Conservation (phyloP, 2,113 vertebrate genomes). For the Hoplias malabaricus region DNA sequence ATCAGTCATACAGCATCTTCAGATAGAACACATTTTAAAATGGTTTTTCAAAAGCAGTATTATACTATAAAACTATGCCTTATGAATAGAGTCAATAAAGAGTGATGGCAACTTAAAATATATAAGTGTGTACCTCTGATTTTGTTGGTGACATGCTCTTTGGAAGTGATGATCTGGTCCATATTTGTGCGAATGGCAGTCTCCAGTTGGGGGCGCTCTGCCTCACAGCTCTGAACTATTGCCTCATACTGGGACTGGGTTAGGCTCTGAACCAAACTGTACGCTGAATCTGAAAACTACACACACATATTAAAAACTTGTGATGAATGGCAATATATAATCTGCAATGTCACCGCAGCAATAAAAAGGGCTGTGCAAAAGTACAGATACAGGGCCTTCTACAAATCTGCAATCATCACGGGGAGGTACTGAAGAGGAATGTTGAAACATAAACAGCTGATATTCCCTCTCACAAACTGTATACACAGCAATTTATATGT, state of each 20-base stretch:
- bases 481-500: too few species aligned
- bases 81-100: not conserved
- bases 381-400: too few species aligned
- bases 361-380: not conserved
- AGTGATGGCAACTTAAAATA: not conserved
- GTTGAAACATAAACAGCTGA: too few species aligned
- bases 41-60: too few species aligned
- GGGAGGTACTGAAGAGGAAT: too few species aligned
- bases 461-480: too few species aligned
- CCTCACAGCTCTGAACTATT: slow-evolving; percentile 70
- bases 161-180: slow-evolving; percentile 96
- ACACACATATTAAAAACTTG: not conserved
- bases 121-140: slow-evolving; percentile 78
- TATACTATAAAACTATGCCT: not conserved
- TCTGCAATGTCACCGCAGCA: too few species aligned
- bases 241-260: slow-evolving; percentile 74
- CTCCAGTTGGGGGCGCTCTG: slow-evolving; percentile 76
- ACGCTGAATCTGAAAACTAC: slow-evolving; percentile 81
- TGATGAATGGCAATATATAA: too few species aligned
- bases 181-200: slow-evolving; percentile 88
- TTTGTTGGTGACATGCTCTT: slow-evolving; percentile 92
- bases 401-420: too few species aligned
- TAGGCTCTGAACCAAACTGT: slow-evolving; percentile 83
- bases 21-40: not conserved
- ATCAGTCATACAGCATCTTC: not conserved